Evolutionary conservation across 30 jellyfish, hydroid and myxozoan genomes (phyloP).

Genomic region (Nemopilema nomurai): DNA sequence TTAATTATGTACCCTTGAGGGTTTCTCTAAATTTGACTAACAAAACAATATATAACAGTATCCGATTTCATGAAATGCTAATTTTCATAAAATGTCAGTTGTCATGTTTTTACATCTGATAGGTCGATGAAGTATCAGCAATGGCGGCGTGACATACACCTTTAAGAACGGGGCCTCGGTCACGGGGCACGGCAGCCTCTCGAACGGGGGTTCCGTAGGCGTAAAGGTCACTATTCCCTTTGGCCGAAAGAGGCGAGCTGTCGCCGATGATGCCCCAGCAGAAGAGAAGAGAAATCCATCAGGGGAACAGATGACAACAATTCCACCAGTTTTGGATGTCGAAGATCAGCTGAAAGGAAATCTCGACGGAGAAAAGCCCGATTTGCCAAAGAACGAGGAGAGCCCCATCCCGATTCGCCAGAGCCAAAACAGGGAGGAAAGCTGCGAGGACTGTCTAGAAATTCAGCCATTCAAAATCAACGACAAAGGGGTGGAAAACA

Average conservation of each 20-base stretch:
- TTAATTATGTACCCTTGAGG: too few species aligned
- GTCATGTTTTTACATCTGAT: neutral
- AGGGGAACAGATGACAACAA: neutral
- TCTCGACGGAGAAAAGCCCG: neutral
- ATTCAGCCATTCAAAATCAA: constrained; percentile 28
- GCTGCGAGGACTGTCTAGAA: constrained; percentile 53
- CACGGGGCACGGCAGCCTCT: constrained; percentile 45
- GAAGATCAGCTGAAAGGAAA: neutral
- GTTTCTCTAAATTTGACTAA: neutral
- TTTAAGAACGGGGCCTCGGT: constrained; percentile 31
- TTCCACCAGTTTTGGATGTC: neutral
- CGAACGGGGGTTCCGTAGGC: constrained; percentile 42
- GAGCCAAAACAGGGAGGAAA: constrained; percentile 16
- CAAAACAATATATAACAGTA: too few species aligned
- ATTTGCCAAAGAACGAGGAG: neutral
- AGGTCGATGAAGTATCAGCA: constrained; percentile 58
- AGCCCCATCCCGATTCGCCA: neutral
- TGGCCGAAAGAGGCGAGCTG: constrained; percentile 53
- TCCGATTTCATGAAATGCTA: neutral
- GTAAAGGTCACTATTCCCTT: constrained; percentile 29
- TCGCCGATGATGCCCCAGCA: constrained; percentile 1
- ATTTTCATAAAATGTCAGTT: neutral
- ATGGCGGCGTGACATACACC: constrained; percentile 62
- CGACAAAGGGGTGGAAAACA: constrained; percentile 30
- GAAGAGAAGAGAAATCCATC: neutral